phyloP scores from a whole-genome alignment of 2,888 invertebrate species.

The Ophion ventricosus region DNA sequence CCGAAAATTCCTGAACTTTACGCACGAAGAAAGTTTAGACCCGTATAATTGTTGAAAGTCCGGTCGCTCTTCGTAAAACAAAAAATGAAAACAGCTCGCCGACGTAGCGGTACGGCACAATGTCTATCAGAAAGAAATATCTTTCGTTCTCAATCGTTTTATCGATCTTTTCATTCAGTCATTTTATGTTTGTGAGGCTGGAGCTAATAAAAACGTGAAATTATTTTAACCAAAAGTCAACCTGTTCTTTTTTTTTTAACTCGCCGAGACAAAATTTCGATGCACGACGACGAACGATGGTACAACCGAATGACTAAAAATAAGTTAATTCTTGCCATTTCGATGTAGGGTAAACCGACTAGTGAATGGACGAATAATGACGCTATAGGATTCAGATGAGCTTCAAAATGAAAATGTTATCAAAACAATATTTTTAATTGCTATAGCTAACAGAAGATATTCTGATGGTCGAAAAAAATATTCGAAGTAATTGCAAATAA shows the following conservation, averaged over 20 bases:
- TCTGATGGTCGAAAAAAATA: too few relatives aligned
- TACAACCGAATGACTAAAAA: not conserved
- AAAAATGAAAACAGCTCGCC: slow-evolving; percentile 7
- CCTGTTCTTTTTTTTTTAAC: not conserved
- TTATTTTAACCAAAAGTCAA: slow-evolving; percentile 52
- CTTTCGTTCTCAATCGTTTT: slow-evolving; percentile 35
- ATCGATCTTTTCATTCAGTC: slow-evolving; percentile 54
- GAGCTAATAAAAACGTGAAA: slow-evolving; percentile 61
- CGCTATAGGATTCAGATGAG: too few relatives aligned
- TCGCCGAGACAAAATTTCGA: not conserved
- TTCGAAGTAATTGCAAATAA: too few relatives aligned
- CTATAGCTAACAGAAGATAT: too few relatives aligned
- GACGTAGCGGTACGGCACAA: slow-evolving; percentile 53
- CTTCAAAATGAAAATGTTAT: too few relatives aligned
- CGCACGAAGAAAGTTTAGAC: slow-evolving; percentile 47
- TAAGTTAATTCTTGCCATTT: not conserved
- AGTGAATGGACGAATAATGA: too few relatives aligned
- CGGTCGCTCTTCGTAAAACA: slow-evolving; percentile 25
- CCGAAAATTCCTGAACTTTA: slow-evolving; percentile 26
- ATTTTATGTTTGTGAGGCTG: slow-evolving; percentile 57
- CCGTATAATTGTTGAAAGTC: slow-evolving; percentile 34
- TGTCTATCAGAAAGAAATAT: slow-evolving; percentile 34
- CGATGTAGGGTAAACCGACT: too few relatives aligned
- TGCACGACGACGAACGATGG: not conserved
- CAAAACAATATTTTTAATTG: too few relatives aligned